Evolutionary conservation across 2,797 vertebrate species (phyloP), one percentile per base, ranked within the genome.

Genomic region (Alauda arvensis): DNA sequence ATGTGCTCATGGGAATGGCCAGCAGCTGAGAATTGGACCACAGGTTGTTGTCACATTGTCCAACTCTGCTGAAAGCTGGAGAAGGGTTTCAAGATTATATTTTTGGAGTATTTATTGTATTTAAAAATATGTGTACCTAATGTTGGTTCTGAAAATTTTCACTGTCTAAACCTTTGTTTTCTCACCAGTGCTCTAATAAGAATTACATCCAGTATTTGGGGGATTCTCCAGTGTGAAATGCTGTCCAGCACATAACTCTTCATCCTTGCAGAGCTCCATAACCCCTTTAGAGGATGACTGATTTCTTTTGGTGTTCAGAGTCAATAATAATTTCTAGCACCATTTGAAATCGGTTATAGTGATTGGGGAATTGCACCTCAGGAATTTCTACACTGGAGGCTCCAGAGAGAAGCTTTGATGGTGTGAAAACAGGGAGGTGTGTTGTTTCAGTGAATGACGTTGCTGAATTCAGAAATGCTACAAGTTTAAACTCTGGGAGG

Each of bases 331-430:
- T 98, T 98, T 99, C 99, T 99, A 99, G 99, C 99, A 99, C 99
- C 99, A 99, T 99, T 99, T 99, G 99, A 99, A 99, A 99, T 99
- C 99, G 99, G 99, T 99, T 99, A 99, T 99, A 98, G 98, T 98
- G 97, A 98, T 97, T 90, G 98, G 99, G 99, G 98, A 98, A 98
- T 96, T 95, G 93, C 97, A 89, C 70, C 96, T 26, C 14, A 34
- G 23, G 42, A 69, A 25, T 69, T 14, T 26, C 14, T 5, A 3
- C 42, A 12, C 31, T 17, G 33, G 79, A 83, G 24, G 40, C 77
- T 42, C 8, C 20, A 8, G n/a, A 34, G 75, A 56, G 45, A 69
- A 92, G 43, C 52, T 86, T n/a, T 6, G 40, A 14, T 40, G 33
- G 17, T 43, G 2, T 33, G 52, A 18, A 69, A 71, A 46, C 18